Evolutionary conservation across 1,140 invertebrate species (phyloP).

Genomic region (Campoletis sonorensis): DNA sequence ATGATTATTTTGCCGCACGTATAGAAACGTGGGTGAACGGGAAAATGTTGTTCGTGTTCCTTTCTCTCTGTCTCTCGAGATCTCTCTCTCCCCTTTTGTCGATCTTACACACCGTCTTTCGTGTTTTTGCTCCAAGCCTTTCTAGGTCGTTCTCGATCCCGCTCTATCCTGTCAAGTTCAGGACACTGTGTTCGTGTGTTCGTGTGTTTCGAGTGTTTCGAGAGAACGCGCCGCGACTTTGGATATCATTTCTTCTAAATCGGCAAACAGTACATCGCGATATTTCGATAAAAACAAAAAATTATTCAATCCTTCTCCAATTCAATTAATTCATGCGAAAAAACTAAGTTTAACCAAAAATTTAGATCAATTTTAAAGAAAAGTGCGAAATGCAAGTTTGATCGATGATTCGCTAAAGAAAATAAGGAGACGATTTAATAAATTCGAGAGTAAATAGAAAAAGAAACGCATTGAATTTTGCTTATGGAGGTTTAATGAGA

Average conservation of each 20-base stretch:
- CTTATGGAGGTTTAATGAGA: conserved; percentile 10
- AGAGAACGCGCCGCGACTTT: neutral
- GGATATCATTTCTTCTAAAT: neutral
- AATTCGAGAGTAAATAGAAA: neutral
- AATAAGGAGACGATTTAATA: neutral
- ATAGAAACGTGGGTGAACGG: conserved; percentile 74
- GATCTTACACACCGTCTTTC: neutral
- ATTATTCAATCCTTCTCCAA: too few species aligned
- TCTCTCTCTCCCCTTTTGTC: neutral
- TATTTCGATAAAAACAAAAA: too few species aligned
- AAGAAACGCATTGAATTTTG: neutral
- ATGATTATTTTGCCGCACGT: conserved; percentile 46
- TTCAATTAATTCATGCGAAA: neutral
- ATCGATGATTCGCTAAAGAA: neutral
- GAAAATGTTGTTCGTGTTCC: conserved; percentile 69
- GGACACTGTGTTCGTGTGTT: conserved; percentile 44
- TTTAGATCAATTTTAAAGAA: too few species aligned
- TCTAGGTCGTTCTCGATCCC: conserved; percentile 73
- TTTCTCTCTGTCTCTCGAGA: neutral
- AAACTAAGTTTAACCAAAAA: too few species aligned
- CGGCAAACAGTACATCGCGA: neutral
- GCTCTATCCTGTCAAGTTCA: conserved; percentile 58
- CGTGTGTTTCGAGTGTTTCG: too few species aligned
- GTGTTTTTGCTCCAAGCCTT: conserved; percentile 62
- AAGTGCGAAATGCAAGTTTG: too few species aligned